Conservation (phyloP, 2,113 vertebrate genomes). For the Rhegmatorhina hoffmannsi region DNA sequence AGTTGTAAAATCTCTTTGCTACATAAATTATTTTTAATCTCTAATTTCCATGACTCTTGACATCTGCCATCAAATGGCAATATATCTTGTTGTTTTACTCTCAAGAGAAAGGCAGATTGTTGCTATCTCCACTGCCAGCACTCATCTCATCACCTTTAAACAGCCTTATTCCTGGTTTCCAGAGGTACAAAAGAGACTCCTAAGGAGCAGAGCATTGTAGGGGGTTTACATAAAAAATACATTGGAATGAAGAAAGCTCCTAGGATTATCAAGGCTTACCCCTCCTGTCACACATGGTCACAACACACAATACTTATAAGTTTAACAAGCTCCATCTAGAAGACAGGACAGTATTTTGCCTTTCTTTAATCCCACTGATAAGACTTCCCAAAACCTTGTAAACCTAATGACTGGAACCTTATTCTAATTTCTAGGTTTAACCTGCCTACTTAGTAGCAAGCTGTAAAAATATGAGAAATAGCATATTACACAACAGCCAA, state of each 20-base stretch:
- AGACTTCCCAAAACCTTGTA: background rate
- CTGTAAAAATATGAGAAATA: background rate
- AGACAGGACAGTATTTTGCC: background rate
- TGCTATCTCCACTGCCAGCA: background rate
- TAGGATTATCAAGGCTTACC: background rate
- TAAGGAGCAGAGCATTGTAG: background rate
- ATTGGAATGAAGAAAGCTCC: background rate
- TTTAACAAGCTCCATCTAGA: background rate
- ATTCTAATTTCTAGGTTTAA: background rate
- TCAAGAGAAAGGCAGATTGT: conserved; percentile 16
- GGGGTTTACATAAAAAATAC: background rate
- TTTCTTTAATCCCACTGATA: background rate
- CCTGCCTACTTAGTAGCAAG: background rate
- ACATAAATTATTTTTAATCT: conserved; percentile 53
- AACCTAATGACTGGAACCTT: background rate
- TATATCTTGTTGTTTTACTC: background rate
- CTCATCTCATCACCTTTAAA: background rate
- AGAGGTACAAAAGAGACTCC: background rate
- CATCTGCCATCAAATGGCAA: conserved; percentile 29
- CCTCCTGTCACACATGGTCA: background rate
- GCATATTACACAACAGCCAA: background rate
- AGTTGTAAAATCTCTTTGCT: conserved; percentile 45
- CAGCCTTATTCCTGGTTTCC: background rate
- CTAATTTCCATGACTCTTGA: conserved; percentile 41
- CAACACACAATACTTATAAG: background rate